Evolutionary conservation across 23 tunicate species (phyloP), one percentile per base, ranked within the genome.

Genomic region (Halocynthia roretzi): DNA sequence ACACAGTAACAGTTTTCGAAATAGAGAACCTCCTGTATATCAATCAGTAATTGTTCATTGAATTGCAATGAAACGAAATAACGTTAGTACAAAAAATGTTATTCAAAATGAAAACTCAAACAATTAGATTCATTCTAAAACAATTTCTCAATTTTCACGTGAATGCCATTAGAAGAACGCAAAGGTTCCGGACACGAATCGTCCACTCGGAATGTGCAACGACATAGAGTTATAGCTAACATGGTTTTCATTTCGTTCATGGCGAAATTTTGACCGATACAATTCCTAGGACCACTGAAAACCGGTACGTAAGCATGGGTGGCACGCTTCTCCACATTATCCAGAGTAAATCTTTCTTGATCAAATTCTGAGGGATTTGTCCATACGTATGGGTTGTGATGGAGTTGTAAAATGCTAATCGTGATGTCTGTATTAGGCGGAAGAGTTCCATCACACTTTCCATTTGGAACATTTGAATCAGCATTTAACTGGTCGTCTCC

Each of bases 261-360:
- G 62, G 97, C 97, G 69, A 90, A 90, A 76, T 85, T 90, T 53
- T 84, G 90, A 6, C 97, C 97, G 49, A 90, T 90, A 75, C 97
- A 90, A 68, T 90, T 90, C 85, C 97, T 81, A 8, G 97, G 85
- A 6, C 97, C 97, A 21, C 90, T 80, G 15, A 90, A 90, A 71
- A 90, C 84, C 48, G 97, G 97, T 44, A 90, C 12, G 71, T 84
- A 90, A 6, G 90, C 83, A 54, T 75, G 87, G 0, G 90, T 80
- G 7, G 90, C 76, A 23, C 83, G 75, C 7, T 60, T 20, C 49
- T 80, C 19, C 10, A 55, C 10, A 44, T 85, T 76, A 56, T 90
- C 84, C 31, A 20, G 57, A 19, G 52, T 55, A 55, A 90, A 90
- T 76, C 97, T 57, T 6, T 63, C 57, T 6, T 90, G 96, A 70